A percentile compares a stretch with the other conserved stretches of the same genome.
Conservation (phyloP, 1,140 invertebrate genomes). For the Drosophila teissieri region DNA sequence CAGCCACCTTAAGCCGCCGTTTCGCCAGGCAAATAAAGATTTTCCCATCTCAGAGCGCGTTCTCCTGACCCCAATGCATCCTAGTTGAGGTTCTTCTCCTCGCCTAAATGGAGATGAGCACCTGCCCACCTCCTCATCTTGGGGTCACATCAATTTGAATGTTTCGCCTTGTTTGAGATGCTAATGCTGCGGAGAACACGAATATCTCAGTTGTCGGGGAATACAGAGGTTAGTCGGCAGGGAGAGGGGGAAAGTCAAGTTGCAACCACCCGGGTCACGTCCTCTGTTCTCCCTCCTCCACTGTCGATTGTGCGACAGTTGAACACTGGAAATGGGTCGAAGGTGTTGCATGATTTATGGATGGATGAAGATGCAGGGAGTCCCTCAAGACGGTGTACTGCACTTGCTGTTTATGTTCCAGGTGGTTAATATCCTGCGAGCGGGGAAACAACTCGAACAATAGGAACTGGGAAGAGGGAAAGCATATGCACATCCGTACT, state of each 20-base stretch:
- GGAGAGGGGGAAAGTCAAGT: conserved; percentile 20
- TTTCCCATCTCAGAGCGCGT: conserved; percentile 9
- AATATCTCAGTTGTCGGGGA: conserved; percentile 45
- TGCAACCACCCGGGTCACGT: conserved; percentile 49
- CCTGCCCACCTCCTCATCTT: conserved; percentile 9
- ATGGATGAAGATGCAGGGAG: conserved; percentile 17
- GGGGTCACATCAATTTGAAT: conserved; percentile 65
- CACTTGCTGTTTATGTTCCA: conserved; percentile 43
- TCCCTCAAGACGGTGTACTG: conserved; percentile 14
- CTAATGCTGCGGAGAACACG: conserved; percentile 55
- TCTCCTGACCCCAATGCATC: conserved; percentile 61
- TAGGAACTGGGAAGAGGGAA: conserved; percentile 15
- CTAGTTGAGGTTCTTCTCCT: conserved; percentile 29
- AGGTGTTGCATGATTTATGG: conserved; percentile 56
- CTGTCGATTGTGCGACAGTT: conserved; percentile 30
- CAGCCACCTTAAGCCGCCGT: conserved; percentile 18
- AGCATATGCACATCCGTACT: conserved; percentile 27
- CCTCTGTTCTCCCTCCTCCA: not conserved
- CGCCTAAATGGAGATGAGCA: conserved; percentile 20
- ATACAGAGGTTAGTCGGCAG: conserved; percentile 13
- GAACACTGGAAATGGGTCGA: conserved; percentile 45
- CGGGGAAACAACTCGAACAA: conserved; percentile 1
- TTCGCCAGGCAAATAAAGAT: conserved; percentile 9
- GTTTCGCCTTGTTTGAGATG: conserved; percentile 64
- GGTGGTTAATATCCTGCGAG: conserved; percentile 35